These are phyloP conservation scores for Danionella dracula DNA, from an alignment of 2,797 vertebrate species.

Conservation along the genomic window DNA sequence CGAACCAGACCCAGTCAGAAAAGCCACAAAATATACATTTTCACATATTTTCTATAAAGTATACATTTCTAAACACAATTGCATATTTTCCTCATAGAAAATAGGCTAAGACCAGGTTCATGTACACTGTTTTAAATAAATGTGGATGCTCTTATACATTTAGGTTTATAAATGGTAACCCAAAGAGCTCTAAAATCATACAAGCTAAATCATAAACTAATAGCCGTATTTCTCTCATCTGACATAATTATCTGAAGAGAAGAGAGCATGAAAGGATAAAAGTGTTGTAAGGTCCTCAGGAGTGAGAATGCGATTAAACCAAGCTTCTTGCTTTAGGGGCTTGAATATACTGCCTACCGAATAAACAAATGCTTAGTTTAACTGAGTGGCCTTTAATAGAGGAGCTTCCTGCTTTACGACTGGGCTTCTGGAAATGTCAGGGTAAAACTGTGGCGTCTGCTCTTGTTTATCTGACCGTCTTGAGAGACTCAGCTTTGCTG, in stretches of 20 bases:
- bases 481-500: conserved; percentile 52
- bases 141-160: not conserved
- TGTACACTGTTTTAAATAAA: too few relatives aligned
- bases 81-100: too few relatives aligned
- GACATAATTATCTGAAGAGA: conserved; percentile 22
- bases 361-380: conserved; percentile 61
- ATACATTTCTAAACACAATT: too few relatives aligned
- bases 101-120: too few relatives aligned
- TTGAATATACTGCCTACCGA: conserved; percentile 36
- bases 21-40: too few relatives aligned
- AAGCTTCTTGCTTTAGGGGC: conserved; percentile 34
- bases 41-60: too few relatives aligned
- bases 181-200: too few relatives aligned
- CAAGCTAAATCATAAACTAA: too few relatives aligned
- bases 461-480: conserved; percentile 64
- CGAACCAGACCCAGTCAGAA: too few relatives aligned
- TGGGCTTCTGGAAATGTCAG: conserved; percentile 64
- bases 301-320: conserved; percentile 19
- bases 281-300: not conserved
- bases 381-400: conserved; percentile 61
- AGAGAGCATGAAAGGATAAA: conserved; percentile 5
- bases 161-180: too few relatives aligned
- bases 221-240: too few relatives aligned
- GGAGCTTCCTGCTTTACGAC: conserved; percentile 54
- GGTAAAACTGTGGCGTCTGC: conserved; percentile 46